phyloP scores from a whole-genome alignment of 2,888 invertebrate genomes.

The Subacronicta megacephala region DNA sequence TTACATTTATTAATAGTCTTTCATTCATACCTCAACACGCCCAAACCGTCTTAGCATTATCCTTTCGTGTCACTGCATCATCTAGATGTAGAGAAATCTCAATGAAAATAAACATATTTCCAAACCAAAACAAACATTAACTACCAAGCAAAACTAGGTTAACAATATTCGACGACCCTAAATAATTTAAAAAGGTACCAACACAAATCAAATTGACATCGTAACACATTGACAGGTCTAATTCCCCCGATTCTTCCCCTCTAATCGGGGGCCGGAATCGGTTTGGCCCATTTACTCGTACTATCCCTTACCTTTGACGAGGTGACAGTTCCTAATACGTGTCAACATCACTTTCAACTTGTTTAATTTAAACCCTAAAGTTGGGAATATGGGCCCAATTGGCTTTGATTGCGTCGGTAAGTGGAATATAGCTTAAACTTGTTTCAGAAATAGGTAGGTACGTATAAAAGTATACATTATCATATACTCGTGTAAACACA shows the following conservation, averaged over 20 bases:
- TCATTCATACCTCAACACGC: too few relatives aligned
- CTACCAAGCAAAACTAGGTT: neutral
- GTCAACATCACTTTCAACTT: slow-evolving; percentile 60
- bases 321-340: slow-evolving; percentile 56
- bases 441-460: slow-evolving; percentile 47
- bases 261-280: slow-evolving; percentile 42
- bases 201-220: slow-evolving; percentile 38
- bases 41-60: too few relatives aligned
- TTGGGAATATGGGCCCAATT: slow-evolving; percentile 45
- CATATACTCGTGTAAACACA: slow-evolving; percentile 28
- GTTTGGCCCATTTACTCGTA: slow-evolving; percentile 43
- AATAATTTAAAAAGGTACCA: slow-evolving; percentile 21
- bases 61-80: too few relatives aligned
- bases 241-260: slow-evolving; percentile 46
- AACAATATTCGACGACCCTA: slow-evolving; percentile 4
- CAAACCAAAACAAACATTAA: neutral
- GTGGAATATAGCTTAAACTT: slow-evolving; percentile 56
- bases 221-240: slow-evolving; percentile 40
- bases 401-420: slow-evolving; percentile 54
- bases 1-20: too few relatives aligned
- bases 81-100: too few relatives aligned
- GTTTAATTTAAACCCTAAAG: slow-evolving; percentile 58
- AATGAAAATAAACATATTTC: too few relatives aligned
- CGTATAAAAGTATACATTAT: slow-evolving; percentile 8
- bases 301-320: slow-evolving; percentile 55